Conservation (phyloP, 2,888 invertebrate species). For the Epinotia nisella region DNA sequence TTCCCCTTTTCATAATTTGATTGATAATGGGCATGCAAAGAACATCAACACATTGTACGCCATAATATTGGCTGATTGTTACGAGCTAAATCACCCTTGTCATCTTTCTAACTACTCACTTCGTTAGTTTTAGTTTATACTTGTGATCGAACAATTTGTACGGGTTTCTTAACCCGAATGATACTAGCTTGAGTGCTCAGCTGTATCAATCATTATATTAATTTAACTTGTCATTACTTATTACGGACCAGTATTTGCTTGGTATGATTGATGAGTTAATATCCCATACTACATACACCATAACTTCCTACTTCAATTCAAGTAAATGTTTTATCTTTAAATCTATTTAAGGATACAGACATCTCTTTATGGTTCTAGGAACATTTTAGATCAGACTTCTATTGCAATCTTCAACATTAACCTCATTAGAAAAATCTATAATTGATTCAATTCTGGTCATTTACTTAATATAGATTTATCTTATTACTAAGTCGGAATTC, state of each 20-base stretch:
- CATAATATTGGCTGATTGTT: too few relatives aligned
- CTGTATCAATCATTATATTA: constrained; percentile 31
- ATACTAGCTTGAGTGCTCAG: too few relatives aligned
- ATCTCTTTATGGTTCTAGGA: constrained; percentile 13
- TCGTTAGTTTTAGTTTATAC: background rate
- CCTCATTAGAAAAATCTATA: constrained; percentile 12
- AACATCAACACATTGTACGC: too few relatives aligned
- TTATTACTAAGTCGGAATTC: constrained; percentile 3
- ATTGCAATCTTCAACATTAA: constrained; percentile 15
- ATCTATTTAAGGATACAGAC: background rate
- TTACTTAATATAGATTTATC: constrained; percentile 20
- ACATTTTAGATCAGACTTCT: constrained; percentile 11
- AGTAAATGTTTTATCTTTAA: background rate
- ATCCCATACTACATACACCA: background rate
- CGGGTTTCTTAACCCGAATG: background rate
- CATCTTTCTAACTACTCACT: too few relatives aligned
- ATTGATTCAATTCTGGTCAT: constrained; percentile 18
- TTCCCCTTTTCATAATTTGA: background rate
- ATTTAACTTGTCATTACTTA: constrained; percentile 32
- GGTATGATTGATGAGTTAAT: background rate
- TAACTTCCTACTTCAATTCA: background rate
- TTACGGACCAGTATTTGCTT: constrained; percentile 2
- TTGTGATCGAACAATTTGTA: background rate
- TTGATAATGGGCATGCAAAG: background rate
- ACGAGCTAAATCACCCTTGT: too few relatives aligned